Conservation (phyloP, 2,797 vertebrate species). For the Gallinago stenura region DNA sequence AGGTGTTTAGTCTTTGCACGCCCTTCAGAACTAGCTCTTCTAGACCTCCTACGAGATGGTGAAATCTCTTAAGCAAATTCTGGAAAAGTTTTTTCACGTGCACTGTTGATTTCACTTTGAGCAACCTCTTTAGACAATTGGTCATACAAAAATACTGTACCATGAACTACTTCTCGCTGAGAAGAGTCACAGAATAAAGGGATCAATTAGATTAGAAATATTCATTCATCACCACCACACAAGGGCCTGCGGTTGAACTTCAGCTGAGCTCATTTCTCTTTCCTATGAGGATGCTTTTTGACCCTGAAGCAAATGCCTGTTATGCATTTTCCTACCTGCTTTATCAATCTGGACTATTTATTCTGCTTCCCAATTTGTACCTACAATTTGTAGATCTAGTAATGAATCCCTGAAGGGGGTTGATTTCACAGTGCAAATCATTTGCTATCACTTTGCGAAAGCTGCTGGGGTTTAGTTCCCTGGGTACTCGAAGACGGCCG, state of each 20-base stretch:
- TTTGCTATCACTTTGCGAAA: not conserved
- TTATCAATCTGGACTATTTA: not conserved
- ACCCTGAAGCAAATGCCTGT: not conserved
- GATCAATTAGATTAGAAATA: not conserved
- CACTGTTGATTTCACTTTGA: not conserved
- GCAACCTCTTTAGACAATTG: not conserved
- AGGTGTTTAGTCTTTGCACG: not conserved
- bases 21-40: not conserved
- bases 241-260: not conserved
- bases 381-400: not conserved
- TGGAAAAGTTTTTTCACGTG: not conserved
- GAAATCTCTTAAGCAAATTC: not conserved
- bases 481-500: conserved; percentile 87
- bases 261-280: not conserved
- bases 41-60: not conserved
- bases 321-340: not conserved
- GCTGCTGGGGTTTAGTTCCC: conserved; percentile 64
- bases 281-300: not conserved
- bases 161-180: not conserved
- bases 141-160: not conserved
- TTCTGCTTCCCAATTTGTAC: not conserved
- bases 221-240: not conserved
- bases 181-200: not conserved
- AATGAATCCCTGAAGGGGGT: not conserved
- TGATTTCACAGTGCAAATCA: conserved; percentile 5